Evolutionary conservation across 2,113 vertebrate species (phyloP).

Genomic region (Neoarius graeffei): DNA sequence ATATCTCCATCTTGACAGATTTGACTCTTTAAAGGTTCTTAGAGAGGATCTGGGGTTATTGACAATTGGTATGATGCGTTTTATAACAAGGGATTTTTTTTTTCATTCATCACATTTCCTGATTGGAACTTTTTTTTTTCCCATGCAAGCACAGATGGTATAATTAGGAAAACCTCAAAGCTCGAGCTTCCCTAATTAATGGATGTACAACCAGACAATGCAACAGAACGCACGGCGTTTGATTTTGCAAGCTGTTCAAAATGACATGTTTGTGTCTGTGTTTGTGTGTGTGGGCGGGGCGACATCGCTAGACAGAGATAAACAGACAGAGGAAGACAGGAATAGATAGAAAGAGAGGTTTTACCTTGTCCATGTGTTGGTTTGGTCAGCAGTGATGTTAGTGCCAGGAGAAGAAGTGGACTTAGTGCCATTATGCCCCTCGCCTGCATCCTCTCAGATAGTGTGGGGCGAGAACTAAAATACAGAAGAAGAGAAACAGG

Average conservation of each 20-base stretch:
- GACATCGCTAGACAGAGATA: conserved; percentile 5
- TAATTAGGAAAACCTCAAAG: conserved; percentile 14
- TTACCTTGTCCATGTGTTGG: conserved; percentile 66
- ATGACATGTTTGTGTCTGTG: background rate
- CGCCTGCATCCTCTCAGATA: conserved; percentile 58
- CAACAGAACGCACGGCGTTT: conserved; percentile 6
- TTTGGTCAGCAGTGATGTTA: conserved; percentile 56
- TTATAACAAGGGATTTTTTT: background rate
- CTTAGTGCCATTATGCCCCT: conserved; percentile 42
- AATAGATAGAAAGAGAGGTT: background rate
- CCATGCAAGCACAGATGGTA: conserved; percentile 12
- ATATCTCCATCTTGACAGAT: too few species aligned
- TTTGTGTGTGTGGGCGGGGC: conserved; percentile 23
- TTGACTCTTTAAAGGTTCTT: background rate
- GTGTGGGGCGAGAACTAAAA: conserved; percentile 20
- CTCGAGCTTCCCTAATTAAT: conserved; percentile 24
- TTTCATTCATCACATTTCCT: background rate
- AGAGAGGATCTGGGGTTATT: background rate
- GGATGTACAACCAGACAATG: conserved; percentile 39
- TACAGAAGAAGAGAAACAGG: background rate
- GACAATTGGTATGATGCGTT: background rate
- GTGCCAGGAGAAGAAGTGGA: conserved; percentile 58
- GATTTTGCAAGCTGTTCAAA: background rate
- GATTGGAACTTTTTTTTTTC: background rate
- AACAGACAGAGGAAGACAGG: background rate